Evolutionary conservation across 2,888 invertebrate genomes (phyloP).

Genomic region (Oligia latruncula): DNA sequence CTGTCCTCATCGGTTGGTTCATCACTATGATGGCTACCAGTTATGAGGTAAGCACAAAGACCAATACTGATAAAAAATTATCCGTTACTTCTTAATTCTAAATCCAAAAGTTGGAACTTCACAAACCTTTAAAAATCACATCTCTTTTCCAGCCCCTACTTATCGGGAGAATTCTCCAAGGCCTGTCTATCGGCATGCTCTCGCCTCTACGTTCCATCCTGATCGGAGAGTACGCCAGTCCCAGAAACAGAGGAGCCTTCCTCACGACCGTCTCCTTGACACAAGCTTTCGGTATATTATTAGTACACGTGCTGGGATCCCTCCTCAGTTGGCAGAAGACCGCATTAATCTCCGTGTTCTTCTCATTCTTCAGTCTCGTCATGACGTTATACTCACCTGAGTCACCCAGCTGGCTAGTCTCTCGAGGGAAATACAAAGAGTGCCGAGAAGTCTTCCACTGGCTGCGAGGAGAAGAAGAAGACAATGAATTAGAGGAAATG

Average conservation of each 20-base stretch:
- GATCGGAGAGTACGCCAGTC: constrained; percentile 89
- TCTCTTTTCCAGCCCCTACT: constrained; percentile 73
- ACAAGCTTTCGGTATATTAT: constrained; percentile 90
- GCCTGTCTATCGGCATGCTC: constrained; percentile 87
- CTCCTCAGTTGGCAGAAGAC: constrained; percentile 89
- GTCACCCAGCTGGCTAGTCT: constrained; percentile 91
- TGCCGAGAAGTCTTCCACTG: constrained; percentile 89
- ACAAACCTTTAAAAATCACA: background rate
- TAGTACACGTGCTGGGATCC: constrained; percentile 91
- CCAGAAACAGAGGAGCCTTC: constrained; percentile 90
- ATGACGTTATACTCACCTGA: constrained; percentile 87
- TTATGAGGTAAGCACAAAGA: constrained; percentile 69
- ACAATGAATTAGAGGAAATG: constrained; percentile 81
- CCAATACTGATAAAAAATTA: background rate
- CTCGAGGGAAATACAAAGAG: constrained; percentile 85
- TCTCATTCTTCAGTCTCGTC: constrained; percentile 84
- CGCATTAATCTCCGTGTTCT: constrained; percentile 84
- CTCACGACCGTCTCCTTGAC: constrained; percentile 90
- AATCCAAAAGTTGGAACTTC: background rate
- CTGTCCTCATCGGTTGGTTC: constrained; percentile 88
- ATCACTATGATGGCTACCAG: constrained; percentile 83
- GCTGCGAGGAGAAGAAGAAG: constrained; percentile 87
- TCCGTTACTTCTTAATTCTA: background rate
- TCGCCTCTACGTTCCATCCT: constrained; percentile 86
- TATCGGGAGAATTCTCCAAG: constrained; percentile 78